These are phyloP conservation scores for Molossus alvarezi DNA, from an alignment of 2,797 vertebrate genomes.

Conservation along the genomic window DNA sequence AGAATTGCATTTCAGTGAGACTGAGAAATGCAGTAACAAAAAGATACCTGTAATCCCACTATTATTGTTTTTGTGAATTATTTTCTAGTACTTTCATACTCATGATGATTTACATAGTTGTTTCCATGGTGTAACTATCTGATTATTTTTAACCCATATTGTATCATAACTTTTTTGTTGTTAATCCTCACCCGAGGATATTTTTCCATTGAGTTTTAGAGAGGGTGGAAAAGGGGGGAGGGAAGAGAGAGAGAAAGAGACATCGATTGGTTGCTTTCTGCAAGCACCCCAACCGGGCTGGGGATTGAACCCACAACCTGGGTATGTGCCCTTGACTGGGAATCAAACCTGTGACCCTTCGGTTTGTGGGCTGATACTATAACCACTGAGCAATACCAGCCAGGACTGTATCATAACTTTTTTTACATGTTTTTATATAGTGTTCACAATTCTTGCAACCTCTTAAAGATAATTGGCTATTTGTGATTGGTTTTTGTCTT, in stretches of 20 bases:
- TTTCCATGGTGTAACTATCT: background rate
- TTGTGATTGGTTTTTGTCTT: background rate
- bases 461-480: background rate
- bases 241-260: background rate
- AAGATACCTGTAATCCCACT: background rate
- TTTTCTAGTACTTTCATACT: background rate
- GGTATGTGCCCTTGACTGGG: background rate
- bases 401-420: no score
- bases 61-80: slow-evolving; percentile 16
- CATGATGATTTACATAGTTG: background rate
- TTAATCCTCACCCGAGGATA: background rate
- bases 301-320: no score
- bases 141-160: background rate
- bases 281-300: background rate
- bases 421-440: background rate
- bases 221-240: background rate
- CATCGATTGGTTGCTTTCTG: background rate
- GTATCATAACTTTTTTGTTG: background rate
- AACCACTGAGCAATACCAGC: background rate
- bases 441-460: background rate
- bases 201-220: background rate
- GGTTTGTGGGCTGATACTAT: fast-evolving
- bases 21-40: slow-evolving; percentile 12
- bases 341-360: background rate
- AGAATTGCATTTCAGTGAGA: background rate